Percentiles rank a stretch among this genome's conserved stretches.
These are phyloP conservation scores for Rotaria socialis DNA, from an alignment of 2,888 invertebrate species.

Conservation along the genomic window DNA sequence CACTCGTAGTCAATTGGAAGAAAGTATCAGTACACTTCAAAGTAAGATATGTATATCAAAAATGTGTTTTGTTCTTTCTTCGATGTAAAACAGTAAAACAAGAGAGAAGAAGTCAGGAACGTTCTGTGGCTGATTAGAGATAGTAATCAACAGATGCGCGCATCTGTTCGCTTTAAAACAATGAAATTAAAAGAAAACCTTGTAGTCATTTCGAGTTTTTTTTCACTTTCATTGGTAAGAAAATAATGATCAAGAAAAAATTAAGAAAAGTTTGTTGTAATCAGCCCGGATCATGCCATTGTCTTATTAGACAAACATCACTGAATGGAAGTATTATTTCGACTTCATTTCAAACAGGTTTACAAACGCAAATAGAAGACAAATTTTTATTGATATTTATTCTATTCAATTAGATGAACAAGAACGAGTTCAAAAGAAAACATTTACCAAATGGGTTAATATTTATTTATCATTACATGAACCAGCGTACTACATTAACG, in stretches of 20 bases:
- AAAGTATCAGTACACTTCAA: constrained; percentile 10
- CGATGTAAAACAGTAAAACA: not conserved
- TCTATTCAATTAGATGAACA: constrained; percentile 65
- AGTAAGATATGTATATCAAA: constrained; percentile 15
- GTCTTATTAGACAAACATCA: constrained; percentile 9
- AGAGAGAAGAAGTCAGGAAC: not conserved
- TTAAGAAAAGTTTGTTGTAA: not conserved
- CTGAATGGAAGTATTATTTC: constrained; percentile 24
- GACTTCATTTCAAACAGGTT: not conserved
- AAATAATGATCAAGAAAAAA: not conserved
- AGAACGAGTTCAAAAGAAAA: constrained; percentile 98
- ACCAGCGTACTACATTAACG: constrained; percentile 82
- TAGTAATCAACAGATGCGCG: not conserved
- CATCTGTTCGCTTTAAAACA: not conserved
- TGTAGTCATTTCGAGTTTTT: not conserved
- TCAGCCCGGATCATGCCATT: not conserved
- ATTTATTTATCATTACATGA: constrained; percentile 67
- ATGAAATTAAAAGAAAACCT: not conserved
- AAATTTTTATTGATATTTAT: not conserved
- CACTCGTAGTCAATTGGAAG: constrained; percentile 12
- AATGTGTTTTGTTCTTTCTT: not conserved
- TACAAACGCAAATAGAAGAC: not conserved
- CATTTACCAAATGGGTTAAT: constrained; percentile 80
- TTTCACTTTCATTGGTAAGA: not conserved
- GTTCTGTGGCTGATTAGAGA: not conserved